Conservation (phyloP, 2,888 invertebrate genomes). For the Harpagoxenus sublaevis region DNA sequence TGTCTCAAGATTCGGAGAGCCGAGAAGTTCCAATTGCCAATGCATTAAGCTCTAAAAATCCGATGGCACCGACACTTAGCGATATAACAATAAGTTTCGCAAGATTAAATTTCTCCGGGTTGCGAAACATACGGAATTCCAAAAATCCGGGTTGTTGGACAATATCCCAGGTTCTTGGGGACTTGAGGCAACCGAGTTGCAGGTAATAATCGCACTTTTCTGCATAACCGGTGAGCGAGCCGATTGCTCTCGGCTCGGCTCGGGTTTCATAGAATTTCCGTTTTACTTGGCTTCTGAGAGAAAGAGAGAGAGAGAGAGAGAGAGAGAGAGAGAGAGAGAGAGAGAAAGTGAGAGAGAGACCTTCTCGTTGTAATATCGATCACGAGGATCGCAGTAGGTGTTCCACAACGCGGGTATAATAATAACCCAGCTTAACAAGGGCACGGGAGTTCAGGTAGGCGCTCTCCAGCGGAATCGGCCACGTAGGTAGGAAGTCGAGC, state of each 20-base stretch:
- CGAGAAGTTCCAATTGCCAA: not conserved
- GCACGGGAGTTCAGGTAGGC: slow-evolving; percentile 75
- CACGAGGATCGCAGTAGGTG: slow-evolving; percentile 76
- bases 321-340: slow-evolving; percentile 21
- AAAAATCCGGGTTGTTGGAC: not conserved
- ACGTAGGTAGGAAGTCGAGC: slow-evolving; percentile 79
- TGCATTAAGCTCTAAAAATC: not conserved
- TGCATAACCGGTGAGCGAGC: slow-evolving; percentile 15
- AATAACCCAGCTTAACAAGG: slow-evolving; percentile 76
- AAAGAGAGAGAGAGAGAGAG: slow-evolving; percentile 8
- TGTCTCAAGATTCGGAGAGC: not conserved
- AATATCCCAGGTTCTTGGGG: not conserved
- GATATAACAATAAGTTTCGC: not conserved
- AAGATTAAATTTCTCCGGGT: not conserved
- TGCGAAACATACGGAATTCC: not conserved
- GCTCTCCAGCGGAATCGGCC: slow-evolving; percentile 59
- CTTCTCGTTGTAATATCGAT: slow-evolving; percentile 73
- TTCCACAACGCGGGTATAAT: slow-evolving; percentile 72
- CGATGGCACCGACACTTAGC: not conserved
- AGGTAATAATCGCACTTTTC: slow-evolving; percentile 40
- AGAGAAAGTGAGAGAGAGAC: slow-evolving; percentile 23
- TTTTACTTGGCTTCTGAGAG: slow-evolving; percentile 55
- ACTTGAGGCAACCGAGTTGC: not conserved
- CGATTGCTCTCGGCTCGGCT: slow-evolving; percentile 36
- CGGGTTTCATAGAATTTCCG: slow-evolving; percentile 57